phyloP scores from a whole-genome alignment of 2,888 invertebrate species.

The Odontomyia ornata region DNA sequence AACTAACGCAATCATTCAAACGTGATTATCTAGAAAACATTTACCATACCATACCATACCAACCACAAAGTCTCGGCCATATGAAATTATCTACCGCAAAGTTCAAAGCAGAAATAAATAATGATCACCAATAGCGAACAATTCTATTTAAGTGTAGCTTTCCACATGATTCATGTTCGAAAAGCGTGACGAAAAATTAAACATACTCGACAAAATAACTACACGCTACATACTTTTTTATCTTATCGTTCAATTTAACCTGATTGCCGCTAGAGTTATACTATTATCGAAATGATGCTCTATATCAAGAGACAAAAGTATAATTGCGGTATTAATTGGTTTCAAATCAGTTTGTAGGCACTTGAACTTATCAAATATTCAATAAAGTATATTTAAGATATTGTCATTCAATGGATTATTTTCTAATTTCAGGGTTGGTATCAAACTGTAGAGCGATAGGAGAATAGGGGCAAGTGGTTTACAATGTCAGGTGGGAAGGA shows the following conservation, averaged over 20 bases:
- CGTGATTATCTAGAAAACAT: no score
- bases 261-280: slow-evolving; percentile 4
- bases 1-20: no score
- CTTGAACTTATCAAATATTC: slow-evolving; percentile 1
- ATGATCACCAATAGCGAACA: background rate
- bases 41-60: no score
- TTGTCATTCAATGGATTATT: background rate
- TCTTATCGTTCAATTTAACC: slow-evolving; percentile 22
- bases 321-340: slow-evolving; percentile 10
- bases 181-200: slow-evolving; percentile 5
- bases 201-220: slow-evolving; percentile 4
- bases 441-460: background rate
- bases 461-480: background rate
- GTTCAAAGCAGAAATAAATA: background rate
- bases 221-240: slow-evolving; percentile 1
- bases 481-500: slow-evolving; percentile 70
- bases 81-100: background rate
- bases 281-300: slow-evolving; percentile 9
- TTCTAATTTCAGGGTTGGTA: background rate
- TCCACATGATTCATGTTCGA: slow-evolving; percentile 11
- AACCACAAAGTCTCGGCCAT: no score
- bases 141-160: background rate
- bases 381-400: background rate
- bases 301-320: slow-evolving; percentile 3
- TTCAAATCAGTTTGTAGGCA: background rate